Conservation (phyloP, 2,113 vertebrate species). For the Notothenia coriiceps region DNA sequence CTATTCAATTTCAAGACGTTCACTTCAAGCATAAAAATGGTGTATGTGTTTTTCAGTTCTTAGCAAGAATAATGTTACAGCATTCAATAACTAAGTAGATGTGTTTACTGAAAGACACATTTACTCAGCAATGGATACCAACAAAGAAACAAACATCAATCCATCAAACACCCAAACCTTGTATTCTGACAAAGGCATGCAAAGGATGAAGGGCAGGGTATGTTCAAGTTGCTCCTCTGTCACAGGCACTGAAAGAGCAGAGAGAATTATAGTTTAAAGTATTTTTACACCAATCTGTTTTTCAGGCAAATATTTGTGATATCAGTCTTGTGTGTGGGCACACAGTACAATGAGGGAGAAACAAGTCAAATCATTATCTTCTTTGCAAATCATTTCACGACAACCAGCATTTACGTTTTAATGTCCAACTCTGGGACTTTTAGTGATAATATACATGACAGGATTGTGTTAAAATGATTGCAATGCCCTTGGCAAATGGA, state of each 20-base stretch:
- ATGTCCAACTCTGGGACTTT: neutral
- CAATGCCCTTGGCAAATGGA: neutral
- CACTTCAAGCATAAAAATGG: neutral
- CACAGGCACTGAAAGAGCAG: neutral
- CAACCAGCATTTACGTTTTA: neutral
- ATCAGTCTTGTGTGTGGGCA: constrained; percentile 20
- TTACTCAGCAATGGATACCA: neutral
- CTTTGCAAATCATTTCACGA: neutral
- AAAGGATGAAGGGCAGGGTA: neutral
- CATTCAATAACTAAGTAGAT: no score
- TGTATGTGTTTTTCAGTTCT: neutral
- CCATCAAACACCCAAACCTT: neutral
- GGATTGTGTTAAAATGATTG: constrained; percentile 6
- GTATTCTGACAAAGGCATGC: neutral
- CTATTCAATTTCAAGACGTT: no score
- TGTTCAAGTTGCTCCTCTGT: neutral
- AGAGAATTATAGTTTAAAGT: neutral
- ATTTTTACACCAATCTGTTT: neutral
- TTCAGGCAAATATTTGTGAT: neutral
- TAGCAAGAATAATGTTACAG: neutral
- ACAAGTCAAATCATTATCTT: neutral
- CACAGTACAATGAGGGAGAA: neutral
- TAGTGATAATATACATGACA: neutral
- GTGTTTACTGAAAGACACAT: neutral
- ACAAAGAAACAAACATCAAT: neutral